Conservation (phyloP, 2,113 vertebrate genomes). For the Indicator maculatus region DNA sequence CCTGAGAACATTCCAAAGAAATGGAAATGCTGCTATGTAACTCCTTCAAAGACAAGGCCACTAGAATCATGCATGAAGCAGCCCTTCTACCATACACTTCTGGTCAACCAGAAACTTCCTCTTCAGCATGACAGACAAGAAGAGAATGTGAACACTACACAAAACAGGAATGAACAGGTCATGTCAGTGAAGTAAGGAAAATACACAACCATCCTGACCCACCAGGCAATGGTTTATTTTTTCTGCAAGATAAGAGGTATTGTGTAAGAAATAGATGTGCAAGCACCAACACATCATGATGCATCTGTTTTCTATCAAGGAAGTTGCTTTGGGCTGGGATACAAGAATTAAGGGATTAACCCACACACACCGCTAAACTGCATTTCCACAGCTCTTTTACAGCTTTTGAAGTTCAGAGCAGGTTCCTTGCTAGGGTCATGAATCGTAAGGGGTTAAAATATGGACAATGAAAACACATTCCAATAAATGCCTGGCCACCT, state of each 20-base stretch:
- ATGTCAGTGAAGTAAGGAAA: neutral
- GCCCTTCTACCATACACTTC: neutral
- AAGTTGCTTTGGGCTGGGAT: neutral
- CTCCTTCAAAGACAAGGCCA: constrained; percentile 9
- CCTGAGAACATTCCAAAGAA: constrained; percentile 10
- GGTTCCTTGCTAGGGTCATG: neutral
- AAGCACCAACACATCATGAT: neutral
- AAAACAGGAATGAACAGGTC: neutral
- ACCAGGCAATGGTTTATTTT: neutral
- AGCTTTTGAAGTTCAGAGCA: neutral
- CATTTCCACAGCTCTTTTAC: neutral
- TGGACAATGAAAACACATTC: neutral
- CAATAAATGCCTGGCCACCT: neutral
- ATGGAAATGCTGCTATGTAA: constrained; percentile 18
- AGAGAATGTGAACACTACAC: neutral
- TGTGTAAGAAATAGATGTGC: neutral
- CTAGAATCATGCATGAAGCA: neutral
- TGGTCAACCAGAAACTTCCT: neutral
- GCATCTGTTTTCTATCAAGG: neutral
- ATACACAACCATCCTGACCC: neutral
- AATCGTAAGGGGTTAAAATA: neutral
- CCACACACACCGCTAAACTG: neutral
- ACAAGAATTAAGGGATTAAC: neutral
- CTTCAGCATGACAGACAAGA: neutral
- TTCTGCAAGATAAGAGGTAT: neutral